Evolutionary conservation across 2,113 vertebrate genomes (phyloP).

Genomic region (Scartelaos histophorus): DNA sequence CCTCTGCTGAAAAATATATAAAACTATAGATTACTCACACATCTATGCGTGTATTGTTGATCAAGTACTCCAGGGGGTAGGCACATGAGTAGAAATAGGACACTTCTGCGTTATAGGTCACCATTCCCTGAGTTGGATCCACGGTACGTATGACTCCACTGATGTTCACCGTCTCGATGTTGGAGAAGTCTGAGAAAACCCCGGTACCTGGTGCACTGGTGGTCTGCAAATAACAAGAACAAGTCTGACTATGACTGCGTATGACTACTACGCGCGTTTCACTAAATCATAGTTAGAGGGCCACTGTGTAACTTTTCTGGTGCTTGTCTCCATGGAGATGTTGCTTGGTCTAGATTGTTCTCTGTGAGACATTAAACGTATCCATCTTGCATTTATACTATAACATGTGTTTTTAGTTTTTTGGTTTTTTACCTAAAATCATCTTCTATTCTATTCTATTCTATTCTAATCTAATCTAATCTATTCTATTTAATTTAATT

Average conservation of each 20-base stretch:
- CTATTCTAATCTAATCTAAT: no score
- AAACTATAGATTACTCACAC: slow-evolving; percentile 62
- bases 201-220: slow-evolving; percentile 39
- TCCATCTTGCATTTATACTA: no score
- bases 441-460: no score
- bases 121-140: slow-evolving; percentile 54
- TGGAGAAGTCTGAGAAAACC: slow-evolving; percentile 49
- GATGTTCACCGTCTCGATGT: slow-evolving; percentile 46
- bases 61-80: slow-evolving; percentile 75
- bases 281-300: no score
- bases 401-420: no score
- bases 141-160: slow-evolving; percentile 45
- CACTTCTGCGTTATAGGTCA: slow-evolving; percentile 72
- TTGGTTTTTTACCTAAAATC: no score
- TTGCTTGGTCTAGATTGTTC: no score
- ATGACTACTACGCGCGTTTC: no score
- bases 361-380: no score
- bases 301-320: no score
- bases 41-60: slow-evolving; percentile 75
- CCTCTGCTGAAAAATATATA: not conserved
- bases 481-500: no score
- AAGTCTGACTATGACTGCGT: not conserved
- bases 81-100: slow-evolving; percentile 76
- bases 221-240: slow-evolving; percentile 20
- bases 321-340: no score